Evolutionary conservation across 1,140 invertebrate genomes (phyloP).

Genomic region (Plectus sambesii): DNA sequence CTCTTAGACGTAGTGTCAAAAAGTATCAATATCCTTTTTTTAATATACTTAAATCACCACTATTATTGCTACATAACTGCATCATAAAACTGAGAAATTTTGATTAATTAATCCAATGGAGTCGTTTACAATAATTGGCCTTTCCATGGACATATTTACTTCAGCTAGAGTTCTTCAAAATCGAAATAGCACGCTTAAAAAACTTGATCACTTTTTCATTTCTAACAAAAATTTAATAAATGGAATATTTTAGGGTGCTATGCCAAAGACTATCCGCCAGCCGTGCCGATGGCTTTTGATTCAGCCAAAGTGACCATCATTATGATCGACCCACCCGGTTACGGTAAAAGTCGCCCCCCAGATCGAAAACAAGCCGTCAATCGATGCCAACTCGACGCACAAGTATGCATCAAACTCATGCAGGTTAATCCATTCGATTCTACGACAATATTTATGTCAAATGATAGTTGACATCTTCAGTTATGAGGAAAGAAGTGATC

Average conservation of each 20-base stretch:
- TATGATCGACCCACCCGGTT: conserved; percentile 42
- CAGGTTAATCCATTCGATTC: conserved; percentile 11
- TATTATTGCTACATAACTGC: too few species aligned
- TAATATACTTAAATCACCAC: too few species aligned
- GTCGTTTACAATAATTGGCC: too few species aligned
- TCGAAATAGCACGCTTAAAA: too few species aligned
- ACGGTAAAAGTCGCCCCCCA: conserved; percentile 40
- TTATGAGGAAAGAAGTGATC: too few species aligned
- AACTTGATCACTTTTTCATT: too few species aligned
- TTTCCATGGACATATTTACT: too few species aligned
- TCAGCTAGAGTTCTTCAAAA: too few species aligned
- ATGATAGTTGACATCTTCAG: too few species aligned
- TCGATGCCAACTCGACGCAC: conserved; percentile 37
- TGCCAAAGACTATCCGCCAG: conserved; percentile 41
- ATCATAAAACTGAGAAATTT: too few species aligned
- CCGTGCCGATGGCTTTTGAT: conserved; percentile 35
- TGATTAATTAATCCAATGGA: too few species aligned
- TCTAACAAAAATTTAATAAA: conserved; percentile 2
- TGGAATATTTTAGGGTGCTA: conserved; percentile 32
- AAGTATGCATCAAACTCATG: conserved; percentile 37
- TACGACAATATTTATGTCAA: not conserved
- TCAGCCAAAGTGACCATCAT: conserved; percentile 33
- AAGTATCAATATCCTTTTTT: conserved; percentile 7
- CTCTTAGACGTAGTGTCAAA: too few species aligned
- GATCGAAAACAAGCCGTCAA: conserved; percentile 40